Base-by-base conservation (phyloP, 2,888 invertebrate genomes). In the Melieria picta region DNA sequence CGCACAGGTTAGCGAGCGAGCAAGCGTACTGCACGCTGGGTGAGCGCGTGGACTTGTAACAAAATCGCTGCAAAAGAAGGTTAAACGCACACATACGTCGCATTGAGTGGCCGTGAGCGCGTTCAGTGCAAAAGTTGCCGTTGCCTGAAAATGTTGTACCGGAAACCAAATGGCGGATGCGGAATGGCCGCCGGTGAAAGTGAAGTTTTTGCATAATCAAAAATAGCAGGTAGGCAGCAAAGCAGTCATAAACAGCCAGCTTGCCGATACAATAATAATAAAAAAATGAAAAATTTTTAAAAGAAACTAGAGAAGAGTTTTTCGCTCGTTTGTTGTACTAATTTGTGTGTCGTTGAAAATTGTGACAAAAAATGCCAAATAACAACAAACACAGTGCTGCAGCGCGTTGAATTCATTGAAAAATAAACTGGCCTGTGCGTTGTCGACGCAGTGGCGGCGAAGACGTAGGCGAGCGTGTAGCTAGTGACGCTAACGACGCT, bases 101-200 rank as follows among this genome's bases (percentile, higher is more conserved):
- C 57, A n/a, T 63, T 74, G 56, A 11, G n/a, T 47, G 65, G 45
- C 71, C 68, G 70, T 74, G 74, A 71, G 72, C 43, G 69, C 66
- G 76, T 77, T 82, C 79, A 83, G 84, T 83, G 79, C 77, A 78
- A 79, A 81, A 80, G 78, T 78, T 83, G 79, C 76, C 78, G 83
- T 77, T 78, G 81, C 77, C 81, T 79, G 75, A 73, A 75, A 77
- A 77, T 76, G 80, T 79, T 76, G 77, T 76, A 76, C 77, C 78
- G 79, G 76, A 81, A 77, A 71, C 77, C 72, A 77, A 73, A 71
- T 73, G 57, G 74, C 77, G 78, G 75, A 78, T 74, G 76, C 79
- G 77, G 75, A 10, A 47, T 71, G 76, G 78, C 83, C 82, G 83
- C 82, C 83, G 83, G 84, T 78, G 77, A 43, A 71, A 65, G 62